Evolutionary conservation across 1,140 invertebrate genomes (phyloP).

Genomic region (Chrysoperla carnea): DNA sequence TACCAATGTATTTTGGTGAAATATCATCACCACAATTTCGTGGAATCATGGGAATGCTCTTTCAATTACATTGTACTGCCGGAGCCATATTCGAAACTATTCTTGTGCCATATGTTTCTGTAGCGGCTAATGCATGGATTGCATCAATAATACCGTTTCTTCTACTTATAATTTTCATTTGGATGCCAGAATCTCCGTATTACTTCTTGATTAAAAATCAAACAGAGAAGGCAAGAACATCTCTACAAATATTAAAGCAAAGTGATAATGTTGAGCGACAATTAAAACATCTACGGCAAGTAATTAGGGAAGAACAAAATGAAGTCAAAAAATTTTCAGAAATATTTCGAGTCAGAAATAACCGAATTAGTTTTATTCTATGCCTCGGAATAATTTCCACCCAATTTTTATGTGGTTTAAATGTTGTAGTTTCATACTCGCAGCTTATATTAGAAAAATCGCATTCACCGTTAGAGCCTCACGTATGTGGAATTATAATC

Average conservation of each 20-base stretch:
- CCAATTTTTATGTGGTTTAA: too few species aligned
- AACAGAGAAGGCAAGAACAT: not conserved
- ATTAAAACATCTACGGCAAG: not conserved
- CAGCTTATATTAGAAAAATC: too few species aligned
- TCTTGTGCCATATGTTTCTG: not conserved
- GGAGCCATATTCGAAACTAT: not conserved
- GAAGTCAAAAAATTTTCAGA: too few species aligned
- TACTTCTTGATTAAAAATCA: not conserved
- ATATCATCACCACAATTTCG: not conserved
- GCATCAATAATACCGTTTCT: not conserved
- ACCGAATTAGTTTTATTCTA: too few species aligned
- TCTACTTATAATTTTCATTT: not conserved
- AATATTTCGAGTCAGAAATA: too few species aligned
- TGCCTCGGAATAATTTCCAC: too few species aligned
- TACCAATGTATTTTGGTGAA: not conserved
- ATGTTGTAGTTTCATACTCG: too few species aligned
- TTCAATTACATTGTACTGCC: not conserved
- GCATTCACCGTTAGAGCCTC: too few species aligned
- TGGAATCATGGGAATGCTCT: not conserved
- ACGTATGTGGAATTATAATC: too few species aligned
- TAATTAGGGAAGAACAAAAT: too few species aligned
- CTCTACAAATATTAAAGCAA: not conserved
- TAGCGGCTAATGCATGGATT: not conserved
- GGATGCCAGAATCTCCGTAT: not conserved
- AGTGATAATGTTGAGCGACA: not conserved